Base-by-base conservation (phyloP, 2,113 vertebrate species). In the Coracopsis vasa region DNA sequence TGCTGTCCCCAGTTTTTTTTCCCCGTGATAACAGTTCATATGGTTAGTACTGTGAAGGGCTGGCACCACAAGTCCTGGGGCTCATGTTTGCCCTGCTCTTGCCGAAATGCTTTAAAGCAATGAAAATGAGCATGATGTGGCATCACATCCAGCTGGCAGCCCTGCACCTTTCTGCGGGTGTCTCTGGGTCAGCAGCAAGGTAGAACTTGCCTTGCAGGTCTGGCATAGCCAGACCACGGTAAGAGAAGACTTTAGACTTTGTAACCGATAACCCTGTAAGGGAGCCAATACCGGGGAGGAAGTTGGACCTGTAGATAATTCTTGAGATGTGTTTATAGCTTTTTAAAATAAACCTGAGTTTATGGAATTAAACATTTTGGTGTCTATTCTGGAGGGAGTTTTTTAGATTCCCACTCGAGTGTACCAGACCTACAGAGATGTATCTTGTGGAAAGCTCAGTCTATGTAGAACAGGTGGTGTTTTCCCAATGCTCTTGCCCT, bases 401-500 rank as follows among this genome's bases (percentile, higher is more conserved):
- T 66, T 93, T 91, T 33, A 54, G 21, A 65, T 94, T 78, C 56
- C 70, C 18, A 23, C 44, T 62, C 0, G 0, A 75, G 33, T 24
- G 23, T 89, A 79, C 41, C 58, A 85, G 66, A 65, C 62, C 44
- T 88, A 25, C 21, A 65, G 65, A 70, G 39, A 39, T 53, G 47
- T 47, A 27, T 80, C 35, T 79, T 81, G 72, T 94, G 65, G 78
- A 64, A 51, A 87, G 48, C 78, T 91, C 23, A 37, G 41, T 67
- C 58, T 81, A 3, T 65, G 70, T 93, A 87, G 80, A 94, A 69
- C 88, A 92, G 91, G 86, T 93, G 73, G 53, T 92, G 92, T 92
- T 96, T 95, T 89, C 77, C 82, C 81, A 89, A 18, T 0, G 12
- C 60, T 80, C 0, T 67, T 96, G 82, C 90, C 88, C 90, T 78